Conservation (phyloP, 2,888 invertebrate genomes). For the Platycnemis pennipes region DNA sequence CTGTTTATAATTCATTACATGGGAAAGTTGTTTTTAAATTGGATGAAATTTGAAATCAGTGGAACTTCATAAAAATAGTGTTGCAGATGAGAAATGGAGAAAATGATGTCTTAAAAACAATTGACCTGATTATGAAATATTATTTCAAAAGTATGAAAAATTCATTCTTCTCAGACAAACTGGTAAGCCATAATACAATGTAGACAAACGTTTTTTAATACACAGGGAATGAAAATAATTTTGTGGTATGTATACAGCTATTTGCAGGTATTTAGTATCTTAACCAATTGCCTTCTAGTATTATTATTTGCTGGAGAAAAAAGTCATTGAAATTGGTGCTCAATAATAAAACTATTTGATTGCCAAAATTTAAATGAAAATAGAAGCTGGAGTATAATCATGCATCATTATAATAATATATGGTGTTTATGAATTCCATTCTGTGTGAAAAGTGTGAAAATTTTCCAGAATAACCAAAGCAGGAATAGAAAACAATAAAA, state of each 20-base stretch:
- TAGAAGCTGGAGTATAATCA: neutral
- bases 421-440: neutral
- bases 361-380: neutral
- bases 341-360: conserved; percentile 11
- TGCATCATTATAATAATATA: conserved; percentile 13
- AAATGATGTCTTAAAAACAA: neutral
- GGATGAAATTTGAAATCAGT: neutral
- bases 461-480: neutral
- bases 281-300: neutral
- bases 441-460: neutral
- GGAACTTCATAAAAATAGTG: neutral
- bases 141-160: neutral
- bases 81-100: neutral
- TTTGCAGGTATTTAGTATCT: neutral
- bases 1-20: neutral
- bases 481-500: neutral
- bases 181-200: neutral
- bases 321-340: conserved; percentile 43
- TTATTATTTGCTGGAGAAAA: neutral
- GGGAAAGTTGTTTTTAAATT: neutral
- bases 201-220: conserved; percentile 55
- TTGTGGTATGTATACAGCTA: conserved; percentile 50
- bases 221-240: conserved; percentile 6
- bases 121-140: neutral
- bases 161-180: neutral